Base-by-base conservation (phyloP, 2,113 vertebrate genomes). In the Myrmecobius fasciatus region DNA sequence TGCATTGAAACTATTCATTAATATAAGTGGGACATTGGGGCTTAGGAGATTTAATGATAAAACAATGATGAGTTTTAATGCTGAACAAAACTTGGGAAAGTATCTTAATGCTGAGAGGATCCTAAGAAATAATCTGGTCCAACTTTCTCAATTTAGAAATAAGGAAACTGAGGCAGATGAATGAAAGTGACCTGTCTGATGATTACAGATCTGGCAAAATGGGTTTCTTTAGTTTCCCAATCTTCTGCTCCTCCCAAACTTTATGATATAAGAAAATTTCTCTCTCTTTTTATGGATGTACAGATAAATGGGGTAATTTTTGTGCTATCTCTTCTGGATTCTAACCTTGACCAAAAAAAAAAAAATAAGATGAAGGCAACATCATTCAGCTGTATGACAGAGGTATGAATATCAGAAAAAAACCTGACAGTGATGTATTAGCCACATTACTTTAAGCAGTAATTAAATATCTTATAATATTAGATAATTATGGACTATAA, bases 391-490 rank as follows among this genome's bases (percentile, higher is more conserved):
- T 96, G 9, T 91, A 56, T 52, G 25, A 60, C 52, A 25, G 0
- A 49, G 56, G 52, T 53, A 52, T 96, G 91, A 75, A 75, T 96
- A 95, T 90, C 89, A 96, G 83, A 92, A 96, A 52, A 96, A 52
- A 96, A 94, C 1, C 94, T 95, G 47, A 25, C 8, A 94, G 0
- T 95, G 52, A 95, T 46, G 94, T 95, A 67, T 17, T 97, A 94
- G n/a, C 12, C 91, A 67, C 14, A 11, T 94, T 94, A 52, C 93
- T 56, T 93, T 89, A 89, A 96, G 53, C 6, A 92, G 60, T 53
- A 96, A 96, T 95, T 93, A 90, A 94, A 51, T 43, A 91, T 89
- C 89, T 96, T 25, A 92, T 97, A 97, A 91, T 46, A 88, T 8
- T 60, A 46, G n/a, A 95, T 94, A 91, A 93, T 8, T 94, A 95